Conservation (phyloP, 1,140 invertebrate species). For the Schmidtea mediterranea region DNA sequence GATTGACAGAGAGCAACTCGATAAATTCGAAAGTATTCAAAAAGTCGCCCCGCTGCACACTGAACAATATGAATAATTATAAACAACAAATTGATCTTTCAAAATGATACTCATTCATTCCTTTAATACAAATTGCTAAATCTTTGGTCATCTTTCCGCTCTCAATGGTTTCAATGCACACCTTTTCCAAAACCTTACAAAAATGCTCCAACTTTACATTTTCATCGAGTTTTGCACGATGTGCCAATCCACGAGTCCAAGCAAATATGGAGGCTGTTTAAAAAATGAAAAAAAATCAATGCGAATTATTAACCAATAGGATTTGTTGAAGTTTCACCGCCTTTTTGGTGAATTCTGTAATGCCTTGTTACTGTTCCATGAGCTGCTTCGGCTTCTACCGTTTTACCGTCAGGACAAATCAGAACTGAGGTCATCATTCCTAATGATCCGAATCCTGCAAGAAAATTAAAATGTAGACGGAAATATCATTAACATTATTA, state of each 20-base stretch:
- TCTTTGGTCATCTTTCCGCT: constrained; percentile 89
- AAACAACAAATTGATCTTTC: too few relatives aligned
- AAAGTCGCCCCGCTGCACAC: too few relatives aligned
- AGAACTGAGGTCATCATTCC: constrained; percentile 85
- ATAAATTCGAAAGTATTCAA: too few relatives aligned
- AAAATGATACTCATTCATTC: constrained; percentile 34
- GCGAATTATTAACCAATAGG: constrained; percentile 41
- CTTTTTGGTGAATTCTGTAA: constrained; percentile 67
- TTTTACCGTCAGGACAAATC: constrained; percentile 75
- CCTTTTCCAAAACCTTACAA: constrained; percentile 51
- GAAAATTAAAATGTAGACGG: too few relatives aligned
- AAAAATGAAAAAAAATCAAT: too few relatives aligned
- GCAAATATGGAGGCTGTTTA: constrained; percentile 93
- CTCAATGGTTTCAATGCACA: constrained; percentile 78
- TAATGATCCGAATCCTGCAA: constrained; percentile 41
- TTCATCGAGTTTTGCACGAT: constrained; percentile 67
- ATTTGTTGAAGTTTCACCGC: constrained; percentile 87
- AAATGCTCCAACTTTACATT: constrained; percentile 49
- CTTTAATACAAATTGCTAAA: constrained; percentile 87
- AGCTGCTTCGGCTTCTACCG: constrained; percentile 82
- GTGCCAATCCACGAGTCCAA: constrained; percentile 66
- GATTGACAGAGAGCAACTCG: too few relatives aligned
- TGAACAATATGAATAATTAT: too few relatives aligned
- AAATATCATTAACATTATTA: too few relatives aligned
- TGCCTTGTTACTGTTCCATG: constrained; percentile 89